Percentiles rank a stretch among this genome's conserved stretches.
Evolutionary conservation across 2,888 invertebrate species (phyloP).

Genomic region (Trilocha varians): DNA sequence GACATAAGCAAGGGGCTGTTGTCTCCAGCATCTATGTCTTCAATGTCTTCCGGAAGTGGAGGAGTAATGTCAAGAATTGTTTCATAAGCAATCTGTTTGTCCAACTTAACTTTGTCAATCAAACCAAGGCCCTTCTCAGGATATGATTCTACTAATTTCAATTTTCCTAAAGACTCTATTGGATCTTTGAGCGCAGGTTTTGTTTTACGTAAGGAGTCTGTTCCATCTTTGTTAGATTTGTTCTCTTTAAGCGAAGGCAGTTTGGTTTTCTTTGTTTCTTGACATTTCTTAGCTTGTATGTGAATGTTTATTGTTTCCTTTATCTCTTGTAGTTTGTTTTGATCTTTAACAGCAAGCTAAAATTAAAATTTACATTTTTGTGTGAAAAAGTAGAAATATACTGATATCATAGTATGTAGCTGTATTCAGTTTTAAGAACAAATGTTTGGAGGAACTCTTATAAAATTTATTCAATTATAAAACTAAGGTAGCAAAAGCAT

Average conservation of each 20-base stretch:
- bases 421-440: no score
- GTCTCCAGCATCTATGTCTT: conserved; percentile 85
- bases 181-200: conserved; percentile 41
- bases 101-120: background rate
- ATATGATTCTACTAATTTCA: conserved; percentile 33
- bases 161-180: conserved; percentile 46
- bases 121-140: conserved; percentile 2
- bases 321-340: conserved; percentile 33
- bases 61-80: conserved; percentile 15
- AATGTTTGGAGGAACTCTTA: no score
- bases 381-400: no score
- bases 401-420: no score
- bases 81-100: background rate
- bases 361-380: conserved; percentile 7
- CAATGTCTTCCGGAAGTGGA: conserved; percentile 58
- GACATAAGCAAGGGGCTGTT: conserved; percentile 85
- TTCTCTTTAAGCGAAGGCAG: conserved; percentile 37
- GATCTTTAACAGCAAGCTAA: conserved; percentile 46
- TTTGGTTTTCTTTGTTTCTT: conserved; percentile 37
- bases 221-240: conserved; percentile 17
- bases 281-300: conserved; percentile 33
- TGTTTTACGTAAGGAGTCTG: background rate
- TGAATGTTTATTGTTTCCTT: conserved; percentile 34
- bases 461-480: no score
- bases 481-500: no score